Evolutionary conservation across 2,888 invertebrate genomes (phyloP).

Genomic region (Dryocosmus kuriphilus): DNA sequence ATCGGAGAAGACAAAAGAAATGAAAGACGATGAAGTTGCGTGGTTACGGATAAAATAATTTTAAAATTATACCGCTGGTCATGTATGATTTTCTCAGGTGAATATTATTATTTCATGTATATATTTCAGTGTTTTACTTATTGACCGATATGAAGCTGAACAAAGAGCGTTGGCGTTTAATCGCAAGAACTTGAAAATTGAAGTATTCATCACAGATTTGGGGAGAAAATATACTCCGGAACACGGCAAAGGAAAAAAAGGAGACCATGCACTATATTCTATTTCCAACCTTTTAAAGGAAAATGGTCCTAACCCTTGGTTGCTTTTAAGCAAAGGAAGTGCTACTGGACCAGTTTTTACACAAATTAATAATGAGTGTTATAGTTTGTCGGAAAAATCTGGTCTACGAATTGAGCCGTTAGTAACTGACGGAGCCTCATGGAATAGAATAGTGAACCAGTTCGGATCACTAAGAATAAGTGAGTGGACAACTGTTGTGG

Average conservation of each 20-base stretch:
- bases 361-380: slow-evolving; percentile 55
- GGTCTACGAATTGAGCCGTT: too few species aligned
- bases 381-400: too few species aligned
- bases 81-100: too few species aligned
- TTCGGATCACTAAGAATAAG: too few species aligned
- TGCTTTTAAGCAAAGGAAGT: slow-evolving; percentile 60
- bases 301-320: slow-evolving; percentile 60
- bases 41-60: not conserved
- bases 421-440: too few species aligned
- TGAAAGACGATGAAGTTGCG: not conserved
- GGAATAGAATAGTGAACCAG: too few species aligned
- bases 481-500: too few species aligned
- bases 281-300: slow-evolving; percentile 60
- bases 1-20: not conserved
- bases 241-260: slow-evolving; percentile 42
- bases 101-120: too few species aligned
- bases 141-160: slow-evolving; percentile 22
- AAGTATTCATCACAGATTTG: slow-evolving; percentile 20
- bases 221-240: slow-evolving; percentile 25
- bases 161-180: not conserved
- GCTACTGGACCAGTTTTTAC: slow-evolving; percentile 53
- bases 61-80: not conserved
- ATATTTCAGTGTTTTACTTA: slow-evolving; percentile 1
- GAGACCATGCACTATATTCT: slow-evolving; percentile 62
- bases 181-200: not conserved